Conservation (phyloP, 2,797 vertebrate species). For the Cyprinella venusta region DNA sequence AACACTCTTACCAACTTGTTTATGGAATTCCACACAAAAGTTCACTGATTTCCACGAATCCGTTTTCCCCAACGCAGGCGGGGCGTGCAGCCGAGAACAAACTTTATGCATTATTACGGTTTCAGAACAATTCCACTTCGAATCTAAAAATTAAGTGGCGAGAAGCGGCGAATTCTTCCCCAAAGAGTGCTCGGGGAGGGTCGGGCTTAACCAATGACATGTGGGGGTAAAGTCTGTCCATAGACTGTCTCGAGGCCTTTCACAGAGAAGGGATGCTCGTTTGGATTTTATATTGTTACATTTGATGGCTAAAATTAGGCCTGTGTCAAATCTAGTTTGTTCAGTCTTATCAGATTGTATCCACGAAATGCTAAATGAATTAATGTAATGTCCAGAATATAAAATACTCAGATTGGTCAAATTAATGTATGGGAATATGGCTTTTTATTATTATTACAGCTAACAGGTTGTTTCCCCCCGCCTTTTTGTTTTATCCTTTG, state of each 20-base stretch:
- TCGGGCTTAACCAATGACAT: slow-evolving; percentile 38
- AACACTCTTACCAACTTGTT: slow-evolving; percentile 5
- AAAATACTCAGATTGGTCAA: background rate
- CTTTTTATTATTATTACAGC: background rate
- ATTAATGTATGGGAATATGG: background rate
- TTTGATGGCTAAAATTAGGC: background rate
- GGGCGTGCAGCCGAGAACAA: slow-evolving; percentile 34
- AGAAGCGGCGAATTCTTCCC: background rate
- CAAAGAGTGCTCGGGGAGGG: background rate
- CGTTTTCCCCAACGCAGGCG: slow-evolving; percentile 38
- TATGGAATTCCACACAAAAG: slow-evolving; percentile 62
- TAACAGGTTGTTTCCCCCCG: no score
- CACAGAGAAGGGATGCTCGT: background rate
- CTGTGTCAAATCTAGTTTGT: background rate
- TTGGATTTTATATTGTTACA: background rate
- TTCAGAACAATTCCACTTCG: background rate
- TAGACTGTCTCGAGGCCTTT: background rate
- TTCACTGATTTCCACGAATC: background rate
- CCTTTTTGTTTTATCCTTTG: background rate
- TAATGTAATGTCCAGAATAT: background rate
- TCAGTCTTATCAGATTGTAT: background rate
- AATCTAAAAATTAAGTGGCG: background rate
- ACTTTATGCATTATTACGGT: slow-evolving; percentile 67
- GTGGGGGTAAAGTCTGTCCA: slow-evolving; percentile 34
- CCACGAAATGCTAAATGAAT: background rate